Conservation (phyloP, 1,140 invertebrate species). For the Zaprionus taronus region DNA sequence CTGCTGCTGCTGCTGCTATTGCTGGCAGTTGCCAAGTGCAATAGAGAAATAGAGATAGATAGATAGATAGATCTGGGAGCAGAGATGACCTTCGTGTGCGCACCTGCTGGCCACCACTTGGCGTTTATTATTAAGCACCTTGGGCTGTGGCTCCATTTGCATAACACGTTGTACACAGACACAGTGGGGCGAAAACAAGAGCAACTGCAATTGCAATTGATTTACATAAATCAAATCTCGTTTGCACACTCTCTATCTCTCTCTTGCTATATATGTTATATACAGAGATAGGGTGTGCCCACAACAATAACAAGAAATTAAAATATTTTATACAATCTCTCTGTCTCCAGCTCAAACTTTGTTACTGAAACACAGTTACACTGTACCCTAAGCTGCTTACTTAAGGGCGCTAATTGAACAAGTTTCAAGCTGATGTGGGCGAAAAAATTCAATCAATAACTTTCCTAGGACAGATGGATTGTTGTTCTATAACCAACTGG, state of each 20-base stretch:
- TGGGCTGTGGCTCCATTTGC: conserved; percentile 52
- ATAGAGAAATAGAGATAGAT: conserved; percentile 11
- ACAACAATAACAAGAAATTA: not conserved
- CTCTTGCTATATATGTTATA: not conserved
- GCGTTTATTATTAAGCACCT: conserved; percentile 33
- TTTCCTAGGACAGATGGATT: not conserved
- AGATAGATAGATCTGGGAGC: conserved; percentile 6
- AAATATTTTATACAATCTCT: not conserved
- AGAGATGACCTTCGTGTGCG: conserved; percentile 52
- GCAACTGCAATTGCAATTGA: conserved; percentile 54
- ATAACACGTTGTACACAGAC: conserved; percentile 61
- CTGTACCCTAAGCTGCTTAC: not conserved
- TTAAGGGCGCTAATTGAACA: conserved; percentile 7
- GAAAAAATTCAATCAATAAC: not conserved
- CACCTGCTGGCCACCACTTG: conserved; percentile 57
- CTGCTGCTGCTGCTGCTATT: too few relatives aligned
- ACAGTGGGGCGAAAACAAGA: conserved; percentile 28
- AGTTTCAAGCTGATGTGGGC: conserved; percentile 2
- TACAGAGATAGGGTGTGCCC: not conserved
- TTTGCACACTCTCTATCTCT: not conserved
- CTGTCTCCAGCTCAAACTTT: not conserved
- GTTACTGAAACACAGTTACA: not conserved
- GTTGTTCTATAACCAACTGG: not conserved
- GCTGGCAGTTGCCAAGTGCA: conserved; percentile 41
- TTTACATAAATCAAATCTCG: conserved; percentile 68